phyloP scores from a whole-genome alignment of 2,797 vertebrate species.

The Pristis pectinata region DNA sequence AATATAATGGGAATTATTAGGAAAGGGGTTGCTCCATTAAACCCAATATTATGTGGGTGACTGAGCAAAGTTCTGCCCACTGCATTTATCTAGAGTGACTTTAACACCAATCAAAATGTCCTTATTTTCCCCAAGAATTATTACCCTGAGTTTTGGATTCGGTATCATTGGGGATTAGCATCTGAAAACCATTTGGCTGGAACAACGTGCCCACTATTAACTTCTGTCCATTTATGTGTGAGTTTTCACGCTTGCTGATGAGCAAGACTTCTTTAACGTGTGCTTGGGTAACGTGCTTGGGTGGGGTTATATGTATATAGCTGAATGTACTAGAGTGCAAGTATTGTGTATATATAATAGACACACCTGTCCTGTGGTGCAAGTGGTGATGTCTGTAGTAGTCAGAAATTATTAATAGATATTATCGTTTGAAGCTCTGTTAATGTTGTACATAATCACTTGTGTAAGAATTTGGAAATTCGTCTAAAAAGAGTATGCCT shows the following conservation, averaged over 20 bases:
- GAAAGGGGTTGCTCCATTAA: background rate
- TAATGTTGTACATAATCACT: background rate
- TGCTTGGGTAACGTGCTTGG: background rate
- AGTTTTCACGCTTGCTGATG: background rate
- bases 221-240: background rate
- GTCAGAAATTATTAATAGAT: background rate
- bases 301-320: slow-evolving; percentile 18
- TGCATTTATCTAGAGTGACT: background rate
- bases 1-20: background rate
- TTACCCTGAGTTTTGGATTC: background rate
- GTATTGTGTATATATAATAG: slow-evolving; percentile 29
- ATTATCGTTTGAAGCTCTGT: background rate
- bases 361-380: slow-evolving; percentile 7
- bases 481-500: background rate
- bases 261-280: background rate
- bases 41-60: background rate
- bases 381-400: background rate
- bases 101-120: background rate
- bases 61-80: too few relatives aligned
- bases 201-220: background rate
- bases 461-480: background rate
- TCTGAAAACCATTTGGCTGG: background rate
- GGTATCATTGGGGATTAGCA: background rate
- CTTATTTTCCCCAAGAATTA: background rate
- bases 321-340: slow-evolving; percentile 5